A percentile compares a stretch with the other conserved stretches of the same genome.
Conservation (phyloP, 2,113 vertebrate species). For the Cottus gobio region DNA sequence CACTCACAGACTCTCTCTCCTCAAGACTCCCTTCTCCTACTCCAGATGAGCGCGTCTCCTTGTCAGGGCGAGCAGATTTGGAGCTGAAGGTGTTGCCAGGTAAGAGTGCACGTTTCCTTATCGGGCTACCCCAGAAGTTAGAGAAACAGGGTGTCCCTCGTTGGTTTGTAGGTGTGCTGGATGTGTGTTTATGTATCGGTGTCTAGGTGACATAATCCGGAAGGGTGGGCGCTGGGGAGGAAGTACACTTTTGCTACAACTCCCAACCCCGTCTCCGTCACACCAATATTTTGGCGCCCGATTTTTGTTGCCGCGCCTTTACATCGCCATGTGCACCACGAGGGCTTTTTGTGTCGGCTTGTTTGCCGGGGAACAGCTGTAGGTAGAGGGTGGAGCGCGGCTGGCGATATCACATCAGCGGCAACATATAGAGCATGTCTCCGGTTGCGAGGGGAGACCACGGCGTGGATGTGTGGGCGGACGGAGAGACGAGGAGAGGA, state of each 20-base stretch:
- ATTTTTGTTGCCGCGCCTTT: slow-evolving; percentile 31
- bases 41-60: slow-evolving; percentile 71
- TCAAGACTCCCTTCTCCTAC: slow-evolving; percentile 56
- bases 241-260: slow-evolving; percentile 62
- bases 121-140: slow-evolving; percentile 57
- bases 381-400: slow-evolving; percentile 61
- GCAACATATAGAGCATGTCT: slow-evolving; percentile 61
- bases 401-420: slow-evolving; percentile 17
- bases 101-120: slow-evolving; percentile 59
- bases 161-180: slow-evolving; percentile 19
- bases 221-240: slow-evolving; percentile 40
- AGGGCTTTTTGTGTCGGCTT: slow-evolving; percentile 6
- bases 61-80: slow-evolving; percentile 62
- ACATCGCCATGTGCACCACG: slow-evolving; percentile 20
- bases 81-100: slow-evolving; percentile 78
- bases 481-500: slow-evolving; percentile 53
- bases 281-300: slow-evolving; percentile 51
- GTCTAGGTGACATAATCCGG: slow-evolving; percentile 60
- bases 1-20: slow-evolving; percentile 35
- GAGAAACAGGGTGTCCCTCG: slow-evolving; percentile 14
- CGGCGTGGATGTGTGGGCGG: slow-evolving; percentile 74
- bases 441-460: slow-evolving; percentile 77
- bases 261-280: slow-evolving; percentile 23
- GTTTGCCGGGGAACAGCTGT: slow-evolving; percentile 3
- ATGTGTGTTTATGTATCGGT: slow-evolving; percentile 35